These are phyloP conservation scores for Raja brachyura DNA, from an alignment of 2,113 vertebrate species.

Conservation along the genomic window DNA sequence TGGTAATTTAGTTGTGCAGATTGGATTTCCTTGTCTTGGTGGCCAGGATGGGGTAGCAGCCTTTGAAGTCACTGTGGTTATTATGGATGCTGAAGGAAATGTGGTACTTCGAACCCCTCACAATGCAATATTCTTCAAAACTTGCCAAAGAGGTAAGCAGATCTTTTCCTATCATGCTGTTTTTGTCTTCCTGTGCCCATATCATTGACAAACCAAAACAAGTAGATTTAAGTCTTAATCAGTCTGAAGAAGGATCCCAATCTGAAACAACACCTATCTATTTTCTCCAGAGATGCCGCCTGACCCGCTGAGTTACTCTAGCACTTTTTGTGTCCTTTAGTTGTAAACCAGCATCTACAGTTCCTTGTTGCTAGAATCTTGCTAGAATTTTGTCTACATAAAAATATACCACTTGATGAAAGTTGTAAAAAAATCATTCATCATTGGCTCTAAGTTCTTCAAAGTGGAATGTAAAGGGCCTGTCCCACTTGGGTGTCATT, in stretches of 20 bases:
- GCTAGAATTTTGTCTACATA: neutral
- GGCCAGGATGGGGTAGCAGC: conserved; percentile 80
- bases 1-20: conserved; percentile 66
- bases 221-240: neutral
- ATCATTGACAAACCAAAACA: neutral
- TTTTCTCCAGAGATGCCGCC: no score
- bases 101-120: conserved; percentile 76
- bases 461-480: neutral
- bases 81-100: conserved; percentile 79
- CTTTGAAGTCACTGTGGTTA: conserved; percentile 75
- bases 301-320: no score
- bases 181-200: no score
- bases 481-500: no score
- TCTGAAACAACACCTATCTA: no score
- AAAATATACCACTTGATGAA: neutral
- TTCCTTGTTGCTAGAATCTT: neutral
- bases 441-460: neutral
- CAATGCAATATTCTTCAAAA: conserved; percentile 86
- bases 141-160: conserved; percentile 77
- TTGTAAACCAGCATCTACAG: no score
- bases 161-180: neutral
- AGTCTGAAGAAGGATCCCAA: no score
- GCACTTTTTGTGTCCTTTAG: no score
- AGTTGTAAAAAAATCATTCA: neutral
- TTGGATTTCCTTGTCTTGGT: conserved; percentile 80